These are phyloP conservation scores for Chrysotoxum bicinctum DNA, from an alignment of 2,888 invertebrate species.

Conservation along the genomic window DNA sequence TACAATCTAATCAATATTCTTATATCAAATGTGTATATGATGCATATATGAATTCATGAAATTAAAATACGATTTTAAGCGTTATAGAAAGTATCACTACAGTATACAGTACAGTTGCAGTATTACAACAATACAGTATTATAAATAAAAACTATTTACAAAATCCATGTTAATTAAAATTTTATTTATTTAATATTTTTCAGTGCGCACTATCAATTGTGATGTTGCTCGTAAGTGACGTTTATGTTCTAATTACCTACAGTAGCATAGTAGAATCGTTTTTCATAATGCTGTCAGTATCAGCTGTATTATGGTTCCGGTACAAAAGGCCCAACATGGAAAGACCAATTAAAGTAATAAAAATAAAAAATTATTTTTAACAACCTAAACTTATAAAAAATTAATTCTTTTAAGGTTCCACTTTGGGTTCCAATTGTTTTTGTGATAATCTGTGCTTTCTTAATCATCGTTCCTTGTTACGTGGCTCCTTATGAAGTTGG, in stretches of 20 bases:
- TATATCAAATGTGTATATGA: too few species aligned
- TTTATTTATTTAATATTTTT: slow-evolving; percentile 76
- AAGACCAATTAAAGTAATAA: slow-evolving; percentile 91
- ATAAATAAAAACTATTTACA: too few species aligned
- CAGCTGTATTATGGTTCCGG: slow-evolving; percentile 91
- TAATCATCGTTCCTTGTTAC: slow-evolving; percentile 90
- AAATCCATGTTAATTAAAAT: too few species aligned
- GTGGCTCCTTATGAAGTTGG: slow-evolving; percentile 91
- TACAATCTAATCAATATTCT: too few species aligned
- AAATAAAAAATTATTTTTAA: background rate
- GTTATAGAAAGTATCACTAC: too few species aligned
- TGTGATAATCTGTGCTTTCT: slow-evolving; percentile 88
- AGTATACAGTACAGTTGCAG: too few species aligned
- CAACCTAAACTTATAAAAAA: background rate
- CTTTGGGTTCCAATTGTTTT: slow-evolving; percentile 89
- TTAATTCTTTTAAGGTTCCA: slow-evolving; percentile 83
- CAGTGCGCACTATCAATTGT: slow-evolving; percentile 92
- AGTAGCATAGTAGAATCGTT: slow-evolving; percentile 96
- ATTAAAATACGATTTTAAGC: too few species aligned
- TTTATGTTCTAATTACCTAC: slow-evolving; percentile 94
- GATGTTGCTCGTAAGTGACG: slow-evolving; percentile 92
- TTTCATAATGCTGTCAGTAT: slow-evolving; percentile 93
- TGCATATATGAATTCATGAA: too few species aligned
- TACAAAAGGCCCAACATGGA: slow-evolving; percentile 89
- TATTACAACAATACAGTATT: too few species aligned